These are phyloP conservation scores for Ophioninae sp. DNA, from an alignment of 2,888 invertebrate genomes.

Conservation along the genomic window DNA sequence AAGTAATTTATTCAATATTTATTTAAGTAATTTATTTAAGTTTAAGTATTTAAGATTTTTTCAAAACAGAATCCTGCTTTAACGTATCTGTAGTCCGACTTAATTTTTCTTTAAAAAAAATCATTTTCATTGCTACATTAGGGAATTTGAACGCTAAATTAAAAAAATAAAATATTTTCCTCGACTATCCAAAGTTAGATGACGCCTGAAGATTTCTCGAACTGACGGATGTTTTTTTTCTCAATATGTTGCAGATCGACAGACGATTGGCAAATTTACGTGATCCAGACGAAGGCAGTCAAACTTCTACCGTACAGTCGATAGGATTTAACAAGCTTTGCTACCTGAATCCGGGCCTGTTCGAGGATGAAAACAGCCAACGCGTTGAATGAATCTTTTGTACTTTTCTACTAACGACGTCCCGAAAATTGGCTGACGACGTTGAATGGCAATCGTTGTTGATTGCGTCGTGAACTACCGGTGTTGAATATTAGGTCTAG, in stretches of 20 bases:
- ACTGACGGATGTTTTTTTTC: no score
- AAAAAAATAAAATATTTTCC: no score
- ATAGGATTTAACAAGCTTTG: constrained; percentile 76
- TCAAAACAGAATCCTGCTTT: no score
- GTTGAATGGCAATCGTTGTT: not conserved
- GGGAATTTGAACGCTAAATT: no score
- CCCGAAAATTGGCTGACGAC: not conserved
- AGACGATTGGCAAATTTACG: constrained; percentile 68
- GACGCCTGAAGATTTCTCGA: no score
- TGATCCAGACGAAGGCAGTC: constrained; percentile 66
- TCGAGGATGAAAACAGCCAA: constrained; percentile 63
- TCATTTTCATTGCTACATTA: no score
- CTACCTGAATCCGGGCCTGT: constrained; percentile 77
- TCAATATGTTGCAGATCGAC: constrained; percentile 70
- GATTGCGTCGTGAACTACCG: not conserved
- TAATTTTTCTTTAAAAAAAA: no score
- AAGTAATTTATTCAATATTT: no score
- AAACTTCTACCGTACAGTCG: constrained; percentile 71
- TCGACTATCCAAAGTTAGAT: no score
- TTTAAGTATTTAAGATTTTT: no score
- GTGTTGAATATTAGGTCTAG: not conserved
- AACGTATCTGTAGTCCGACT: no score
- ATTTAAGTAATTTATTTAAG: no score
- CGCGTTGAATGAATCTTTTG: not conserved
- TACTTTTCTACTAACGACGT: not conserved